Base-by-base conservation (phyloP, 2,888 invertebrate genomes). In the Brachycybe producta region DNA sequence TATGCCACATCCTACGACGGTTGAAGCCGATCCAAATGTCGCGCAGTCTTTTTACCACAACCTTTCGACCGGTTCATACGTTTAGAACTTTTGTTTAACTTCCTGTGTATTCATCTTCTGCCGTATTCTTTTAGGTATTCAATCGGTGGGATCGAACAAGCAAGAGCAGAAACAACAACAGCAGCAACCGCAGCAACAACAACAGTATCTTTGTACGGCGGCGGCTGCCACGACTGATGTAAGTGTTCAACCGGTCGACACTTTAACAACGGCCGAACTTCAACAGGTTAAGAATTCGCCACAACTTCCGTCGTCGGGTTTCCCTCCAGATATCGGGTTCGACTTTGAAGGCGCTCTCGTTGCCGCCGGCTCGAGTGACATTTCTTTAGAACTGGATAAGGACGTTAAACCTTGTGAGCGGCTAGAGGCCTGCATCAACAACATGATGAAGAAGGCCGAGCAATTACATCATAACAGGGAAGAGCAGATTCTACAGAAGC, bases 401-500 rank as follows among this genome's bases (percentile, higher is more conserved):
- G 56, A 56, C 17, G 28, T 58, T 24, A 66, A 65, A 56, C 63
- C 64, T 26, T 62, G 63, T 40, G 67, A 67, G 51, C 57, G 64
- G 52, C 59, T 67, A 52, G 67, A 67, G 55, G 62, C 62, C 17
- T 64, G 66, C 51, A 67, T 68, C 45, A 67, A 62, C 55, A 64
- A 62, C 53, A 66, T 68, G 59, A 65, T 67, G 64, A 61, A 63
- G 26, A 64, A 65, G 54, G 67, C 65, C 28, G 61, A 60, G 35
- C 44, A 42, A 30, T 27, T 27, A 15, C 49, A 49, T 27, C 28
- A 51, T 21, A 65, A 64, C 36, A 60, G 62, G 45, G 68, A 78
- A 58, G 79, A 80, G 57, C 78, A 79, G 60, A 75, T 77, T 55
- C 69, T 76, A 48, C 75, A 78, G 58, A 77, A 79, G 61, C 78